Conservation (phyloP, 2,113 vertebrate species). For the Vombatus ursinus region DNA sequence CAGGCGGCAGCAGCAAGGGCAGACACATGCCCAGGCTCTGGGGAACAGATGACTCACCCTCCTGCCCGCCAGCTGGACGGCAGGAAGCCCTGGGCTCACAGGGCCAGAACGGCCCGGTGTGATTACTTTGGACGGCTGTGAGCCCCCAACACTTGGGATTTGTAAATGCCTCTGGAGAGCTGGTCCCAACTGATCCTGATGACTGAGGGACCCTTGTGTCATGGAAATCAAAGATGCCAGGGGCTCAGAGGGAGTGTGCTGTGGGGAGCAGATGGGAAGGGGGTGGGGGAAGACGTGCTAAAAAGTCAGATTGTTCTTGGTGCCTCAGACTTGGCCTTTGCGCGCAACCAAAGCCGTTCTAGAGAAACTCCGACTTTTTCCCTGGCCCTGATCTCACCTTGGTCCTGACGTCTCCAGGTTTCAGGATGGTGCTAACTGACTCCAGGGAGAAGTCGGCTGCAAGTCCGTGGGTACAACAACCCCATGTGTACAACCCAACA, state of each 20-base stretch:
- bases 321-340: neutral
- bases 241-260: neutral
- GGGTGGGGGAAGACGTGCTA: neutral
- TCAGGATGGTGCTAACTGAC: neutral
- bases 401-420: neutral
- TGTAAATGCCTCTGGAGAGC: conserved; percentile 7
- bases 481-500: neutral
- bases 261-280: no score
- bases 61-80: conserved; percentile 69
- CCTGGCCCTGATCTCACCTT: neutral
- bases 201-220: neutral
- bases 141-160: conserved; percentile 62
- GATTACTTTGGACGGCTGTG: conserved; percentile 49
- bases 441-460: neutral
- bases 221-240: neutral
- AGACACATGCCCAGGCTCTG: neutral
- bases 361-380: neutral
- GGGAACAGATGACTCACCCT: conserved; percentile 77
- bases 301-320: neutral
- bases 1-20: conserved; percentile 1
- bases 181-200: neutral
- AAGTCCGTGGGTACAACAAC: neutral
- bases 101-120: conserved; percentile 46
- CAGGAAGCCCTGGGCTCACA: neutral
- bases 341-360: no score